phyloP scores from a whole-genome alignment of 53 echinoderm and acorn worm species.

The Echinometra lucunter region DNA sequence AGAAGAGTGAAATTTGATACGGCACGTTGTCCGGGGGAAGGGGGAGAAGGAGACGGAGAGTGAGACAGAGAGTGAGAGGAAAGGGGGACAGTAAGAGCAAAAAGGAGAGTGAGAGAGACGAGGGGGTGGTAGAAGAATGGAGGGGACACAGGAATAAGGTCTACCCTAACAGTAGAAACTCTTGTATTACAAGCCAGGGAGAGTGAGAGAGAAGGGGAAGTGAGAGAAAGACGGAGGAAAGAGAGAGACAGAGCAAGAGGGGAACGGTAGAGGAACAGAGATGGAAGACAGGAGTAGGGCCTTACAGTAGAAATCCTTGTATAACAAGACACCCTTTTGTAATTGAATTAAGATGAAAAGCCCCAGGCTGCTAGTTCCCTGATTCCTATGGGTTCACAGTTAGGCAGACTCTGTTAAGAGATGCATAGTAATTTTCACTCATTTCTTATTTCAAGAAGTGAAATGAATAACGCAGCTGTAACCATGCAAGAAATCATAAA shows the following conservation, averaged over 20 bases:
- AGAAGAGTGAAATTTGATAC: conserved; percentile 34
- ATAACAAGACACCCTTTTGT: conserved; percentile 44
- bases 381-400: not conserved
- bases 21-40: conserved; percentile 21
- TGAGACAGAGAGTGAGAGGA: not conserved
- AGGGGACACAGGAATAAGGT: no score
- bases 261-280: conserved; percentile 14
- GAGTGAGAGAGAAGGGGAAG: no score
- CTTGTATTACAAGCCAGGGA: no score
- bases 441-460: not conserved
- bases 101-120: no score
- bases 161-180: no score
- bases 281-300: not conserved
- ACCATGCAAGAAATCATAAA: not conserved
- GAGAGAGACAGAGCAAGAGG: not conserved
- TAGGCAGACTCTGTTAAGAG: not conserved
- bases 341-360: conserved; percentile 47
- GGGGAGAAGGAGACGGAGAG: conserved; percentile 8
- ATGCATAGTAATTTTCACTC: not conserved
- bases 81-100: no score
- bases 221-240: no score
- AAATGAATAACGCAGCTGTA: not conserved
- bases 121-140: no score
- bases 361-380: not conserved
- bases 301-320: not conserved